A percentile compares a stretch with the other conserved stretches of the same genome.
phyloP scores from a whole-genome alignment of 1,140 invertebrate species.

The Cepaea nemoralis region DNA sequence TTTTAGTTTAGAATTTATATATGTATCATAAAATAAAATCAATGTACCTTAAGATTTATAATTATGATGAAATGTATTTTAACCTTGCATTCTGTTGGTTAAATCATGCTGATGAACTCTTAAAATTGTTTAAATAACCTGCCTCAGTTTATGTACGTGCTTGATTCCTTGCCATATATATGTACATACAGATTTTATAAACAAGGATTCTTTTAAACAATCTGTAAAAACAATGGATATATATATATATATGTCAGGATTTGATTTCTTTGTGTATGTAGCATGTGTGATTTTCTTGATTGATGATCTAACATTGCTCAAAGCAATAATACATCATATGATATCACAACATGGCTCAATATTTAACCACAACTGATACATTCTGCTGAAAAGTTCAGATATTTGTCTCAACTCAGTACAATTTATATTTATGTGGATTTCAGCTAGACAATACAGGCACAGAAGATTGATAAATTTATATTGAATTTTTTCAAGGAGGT shows the following conservation, averaged over 20 bases:
- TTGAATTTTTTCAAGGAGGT: too few relatives aligned
- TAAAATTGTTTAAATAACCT: not conserved
- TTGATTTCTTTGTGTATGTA: not conserved
- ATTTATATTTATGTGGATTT: too few relatives aligned
- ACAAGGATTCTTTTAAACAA: not conserved
- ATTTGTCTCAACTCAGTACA: too few relatives aligned
- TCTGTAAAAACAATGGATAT: not conserved
- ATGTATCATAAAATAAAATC: too few relatives aligned
- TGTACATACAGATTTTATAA: not conserved
- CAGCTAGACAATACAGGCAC: too few relatives aligned
- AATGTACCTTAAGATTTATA: too few relatives aligned
- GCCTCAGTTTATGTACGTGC: not conserved
- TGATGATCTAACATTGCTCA: constrained; percentile 1
- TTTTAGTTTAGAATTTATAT: too few relatives aligned
- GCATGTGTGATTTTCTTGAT: not conserved
- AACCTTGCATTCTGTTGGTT: too few relatives aligned
- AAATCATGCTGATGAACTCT: too few relatives aligned
- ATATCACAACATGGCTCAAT: constrained; percentile 10
- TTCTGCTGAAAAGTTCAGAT: too few relatives aligned
- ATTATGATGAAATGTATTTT: too few relatives aligned
- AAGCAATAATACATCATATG: not conserved
- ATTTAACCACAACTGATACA: not conserved
- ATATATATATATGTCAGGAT: not conserved
- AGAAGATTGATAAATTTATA: too few relatives aligned
- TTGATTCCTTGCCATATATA: not conserved